Base-by-base conservation (phyloP, 2,113 vertebrate species). In the Oreochromis tanganicae region DNA sequence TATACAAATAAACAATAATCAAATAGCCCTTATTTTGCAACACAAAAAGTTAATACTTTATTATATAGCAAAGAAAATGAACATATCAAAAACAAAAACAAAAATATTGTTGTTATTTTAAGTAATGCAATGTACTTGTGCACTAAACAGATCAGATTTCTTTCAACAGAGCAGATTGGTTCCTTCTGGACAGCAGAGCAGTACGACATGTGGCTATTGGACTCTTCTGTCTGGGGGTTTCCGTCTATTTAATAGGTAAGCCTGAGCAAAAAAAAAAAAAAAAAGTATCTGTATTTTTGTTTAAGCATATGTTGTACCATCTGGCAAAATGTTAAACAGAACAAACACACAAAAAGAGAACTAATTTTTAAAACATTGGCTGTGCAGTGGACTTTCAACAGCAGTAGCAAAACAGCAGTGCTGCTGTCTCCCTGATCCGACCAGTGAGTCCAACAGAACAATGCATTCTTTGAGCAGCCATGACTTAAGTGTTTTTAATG, bases 171-270 rank as follows among this genome's bases (percentile, higher is more conserved):
- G 97, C 97, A 7, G 97, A 97, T 84, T 98, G 97, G 97, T 98
- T 99, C 91, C 96, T 99, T 1, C 82, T 97, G 87, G 97, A 98
- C 78, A 97, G 96, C 94, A 96, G 97, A 46, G 90, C 71, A 2
- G 95, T 98, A 24, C 96, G 97, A 10, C 98, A 98, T 27, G 82
- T 95, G 1, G 97, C 98, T 7, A 88, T 99, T 3, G 97, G 98
- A 79, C 94, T 99, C 38, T 98, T 99, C 95, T 99, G 98, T 94
- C 96, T 97, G 0, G 98, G 97, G 10, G 83, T 98, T 90, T 96
- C 96, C 0, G 94, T 97, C 71, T 99, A 99, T 80, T 91, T 99
- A 16, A 96, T 97, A 97, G 98, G 98, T 97, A 95, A 91, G 96
- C 63, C 68, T 75, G 57, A 34, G 41, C 1, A 46, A 48, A 4